These are phyloP conservation scores for Collichthys lucidus DNA, from an alignment of 2,113 vertebrate genomes.

Conservation along the genomic window DNA sequence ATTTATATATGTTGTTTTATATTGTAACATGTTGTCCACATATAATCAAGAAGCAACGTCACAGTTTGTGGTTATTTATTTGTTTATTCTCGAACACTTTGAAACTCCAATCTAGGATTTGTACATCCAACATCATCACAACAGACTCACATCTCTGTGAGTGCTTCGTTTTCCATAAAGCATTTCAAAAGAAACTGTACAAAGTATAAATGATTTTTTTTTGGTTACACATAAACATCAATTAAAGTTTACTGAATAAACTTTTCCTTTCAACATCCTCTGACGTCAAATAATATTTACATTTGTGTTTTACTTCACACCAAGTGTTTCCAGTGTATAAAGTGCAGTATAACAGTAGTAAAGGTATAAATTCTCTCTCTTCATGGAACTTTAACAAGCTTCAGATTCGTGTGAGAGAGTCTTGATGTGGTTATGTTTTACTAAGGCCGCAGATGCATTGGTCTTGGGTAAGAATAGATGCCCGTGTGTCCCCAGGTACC, in stretches of 20 bases:
- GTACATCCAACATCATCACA: background rate
- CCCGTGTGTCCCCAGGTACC: background rate
- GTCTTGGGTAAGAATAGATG: slow-evolving; percentile 22
- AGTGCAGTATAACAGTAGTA: background rate
- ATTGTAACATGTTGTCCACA: no score
- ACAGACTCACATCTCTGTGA: background rate
- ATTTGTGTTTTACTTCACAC: no score
- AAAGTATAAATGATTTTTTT: background rate
- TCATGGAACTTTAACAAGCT: no score
- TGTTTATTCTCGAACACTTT: background rate
- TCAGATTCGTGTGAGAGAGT: background rate
- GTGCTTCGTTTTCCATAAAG: background rate
- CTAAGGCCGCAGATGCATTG: slow-evolving; percentile 6
- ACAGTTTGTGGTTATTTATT: no score
- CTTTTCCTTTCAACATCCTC: no score
- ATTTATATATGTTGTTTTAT: no score
- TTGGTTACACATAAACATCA: background rate
- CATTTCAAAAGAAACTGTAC: background rate
- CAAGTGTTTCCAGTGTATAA: background rate
- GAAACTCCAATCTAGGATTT: no score
- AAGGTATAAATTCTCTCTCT: background rate
- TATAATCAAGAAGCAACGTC: no score
- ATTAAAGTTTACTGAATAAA: background rate
- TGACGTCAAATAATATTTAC: background rate
- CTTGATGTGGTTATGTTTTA: background rate